These are phyloP conservation scores for Paramisgurnus dabryanus DNA, from an alignment of 2,113 vertebrate genomes.

Conservation along the genomic window DNA sequence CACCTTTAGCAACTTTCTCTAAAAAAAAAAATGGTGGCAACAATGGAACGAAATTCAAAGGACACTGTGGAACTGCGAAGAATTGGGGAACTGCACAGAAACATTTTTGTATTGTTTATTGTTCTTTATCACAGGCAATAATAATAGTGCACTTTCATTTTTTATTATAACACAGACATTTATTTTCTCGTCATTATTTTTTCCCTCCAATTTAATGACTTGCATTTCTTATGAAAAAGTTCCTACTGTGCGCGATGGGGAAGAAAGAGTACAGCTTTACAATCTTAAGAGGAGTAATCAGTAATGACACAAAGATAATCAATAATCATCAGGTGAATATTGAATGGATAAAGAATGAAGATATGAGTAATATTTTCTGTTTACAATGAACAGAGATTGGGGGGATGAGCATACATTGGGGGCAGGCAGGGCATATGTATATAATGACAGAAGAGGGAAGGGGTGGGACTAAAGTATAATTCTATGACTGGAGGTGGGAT, in stretches of 20 bases:
- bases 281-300: constrained; percentile 67
- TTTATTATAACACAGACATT: constrained; percentile 76
- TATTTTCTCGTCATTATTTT: constrained; percentile 61
- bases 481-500: constrained; percentile 33
- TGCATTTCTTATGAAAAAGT: constrained; percentile 50
- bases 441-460: constrained; percentile 57
- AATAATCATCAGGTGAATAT: constrained; percentile 67
- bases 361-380: constrained; percentile 71
- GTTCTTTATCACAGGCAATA: constrained; percentile 79
- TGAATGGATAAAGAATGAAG: constrained; percentile 70
- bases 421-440: constrained; percentile 60
- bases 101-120: constrained; percentile 72
- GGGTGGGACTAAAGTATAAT: constrained; percentile 44
- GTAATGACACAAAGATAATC: constrained; percentile 65
- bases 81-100: not conserved
- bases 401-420: constrained; percentile 55
- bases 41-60: not conserved
- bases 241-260: constrained; percentile 56
- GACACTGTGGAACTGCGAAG: not conserved
- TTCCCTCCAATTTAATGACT: constrained; percentile 55
- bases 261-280: constrained; percentile 65
- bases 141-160: constrained; percentile 77
- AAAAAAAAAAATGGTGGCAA: no score
- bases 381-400: constrained; percentile 67
- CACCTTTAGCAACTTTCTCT: no score